Conservation (phyloP, 2,113 vertebrate genomes). For the Ondatra zibethicus region DNA sequence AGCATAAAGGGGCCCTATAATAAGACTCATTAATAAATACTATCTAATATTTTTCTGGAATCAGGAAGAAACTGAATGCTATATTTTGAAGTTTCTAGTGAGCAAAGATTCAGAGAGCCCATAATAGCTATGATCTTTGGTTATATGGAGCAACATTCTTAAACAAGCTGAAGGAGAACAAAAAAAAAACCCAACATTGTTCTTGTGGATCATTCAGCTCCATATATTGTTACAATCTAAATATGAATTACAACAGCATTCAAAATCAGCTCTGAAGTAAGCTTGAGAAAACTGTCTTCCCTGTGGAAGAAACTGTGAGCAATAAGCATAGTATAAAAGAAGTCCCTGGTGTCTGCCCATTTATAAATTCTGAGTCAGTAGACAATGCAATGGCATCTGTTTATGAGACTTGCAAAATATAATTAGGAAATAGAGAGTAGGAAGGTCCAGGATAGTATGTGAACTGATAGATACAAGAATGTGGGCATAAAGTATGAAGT, state of each 20-base stretch:
- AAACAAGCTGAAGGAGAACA: background rate
- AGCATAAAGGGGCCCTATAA: background rate
- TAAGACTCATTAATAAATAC: background rate
- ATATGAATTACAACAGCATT: background rate
- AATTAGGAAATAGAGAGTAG: background rate
- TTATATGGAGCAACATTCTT: background rate
- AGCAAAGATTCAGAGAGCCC: background rate
- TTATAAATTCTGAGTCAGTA: background rate
- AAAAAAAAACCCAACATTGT: background rate
- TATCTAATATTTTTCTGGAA: background rate
- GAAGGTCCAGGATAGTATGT: background rate
- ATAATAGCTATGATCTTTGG: background rate
- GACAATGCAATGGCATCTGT: background rate
- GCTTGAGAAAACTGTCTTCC: background rate
- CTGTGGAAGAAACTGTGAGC: background rate
- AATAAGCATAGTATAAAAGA: background rate
- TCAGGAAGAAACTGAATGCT: background rate
- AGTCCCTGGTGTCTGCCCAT: background rate
- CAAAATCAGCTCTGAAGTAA: background rate
- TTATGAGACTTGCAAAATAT: background rate
- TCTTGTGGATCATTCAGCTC: background rate
- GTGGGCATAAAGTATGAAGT: too few relatives aligned
- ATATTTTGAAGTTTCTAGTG: background rate
- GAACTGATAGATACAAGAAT: background rate
- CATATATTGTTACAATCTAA: background rate